Base-by-base conservation (phyloP, 2,797 vertebrate species). In the Myotis planiceps region DNA sequence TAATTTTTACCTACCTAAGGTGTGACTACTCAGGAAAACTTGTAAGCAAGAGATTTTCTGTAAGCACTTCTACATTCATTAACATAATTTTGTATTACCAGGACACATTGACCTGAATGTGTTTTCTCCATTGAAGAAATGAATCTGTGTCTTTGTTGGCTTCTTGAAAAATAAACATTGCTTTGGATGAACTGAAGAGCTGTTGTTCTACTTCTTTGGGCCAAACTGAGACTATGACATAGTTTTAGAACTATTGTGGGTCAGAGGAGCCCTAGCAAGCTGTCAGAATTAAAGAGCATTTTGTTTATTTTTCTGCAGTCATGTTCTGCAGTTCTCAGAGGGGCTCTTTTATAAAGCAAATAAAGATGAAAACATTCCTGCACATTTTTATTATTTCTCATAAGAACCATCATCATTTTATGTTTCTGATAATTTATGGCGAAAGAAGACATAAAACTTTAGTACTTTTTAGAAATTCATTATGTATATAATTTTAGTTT, bases 281-380 rank as follows among this genome's bases (percentile, higher is more conserved):
- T 94, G 82, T 94, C 92, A 92, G 5, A 92, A 84, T 88, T 87
- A 90, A 82, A 93, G 78, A 80, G 74, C 53, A 37, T 51, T 88
- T 84, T 88, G 27, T 92, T 92, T 89, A 6, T 85, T 88, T 90
- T 93, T 32, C 72, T 93, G 37, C 37, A 85, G 63, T 95, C 93
- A 34, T 82, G 51, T 96, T 96, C 83, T 63, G 53, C 21, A 72
- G 45, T 55, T 94, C 94, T 91, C 66, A 94, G 86, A 66, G 58
- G 83, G 34, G 65, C 3, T 25, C 63, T 85, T 95, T 89, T 75
- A 29, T 65, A 88, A 65, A 79, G 37, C 53, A 78, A 93, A 89
- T 49, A 94, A 90, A 74, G 29, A 83, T 71, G n/a, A 84, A 71
- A 78, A 63, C 42, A 32, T 90, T 85, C 49, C 37, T 84, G 34